phyloP scores from a whole-genome alignment of 2,797 vertebrate genomes.

The Xenopus petersii region DNA sequence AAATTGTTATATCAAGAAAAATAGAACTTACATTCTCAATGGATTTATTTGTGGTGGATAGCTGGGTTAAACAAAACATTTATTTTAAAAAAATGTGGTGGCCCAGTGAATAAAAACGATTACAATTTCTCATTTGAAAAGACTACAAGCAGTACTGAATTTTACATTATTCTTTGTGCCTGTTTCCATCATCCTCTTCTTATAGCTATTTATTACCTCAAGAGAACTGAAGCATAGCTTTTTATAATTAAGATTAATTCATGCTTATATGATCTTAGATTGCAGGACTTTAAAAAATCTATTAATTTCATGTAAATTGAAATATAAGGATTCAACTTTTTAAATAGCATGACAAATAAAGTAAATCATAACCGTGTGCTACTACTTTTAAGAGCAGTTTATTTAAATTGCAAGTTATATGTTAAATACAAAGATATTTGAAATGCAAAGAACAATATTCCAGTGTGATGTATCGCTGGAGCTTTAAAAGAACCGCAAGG shows the following conservation, averaged over 20 bases:
- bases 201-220: conserved; percentile 52
- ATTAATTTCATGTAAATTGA: conserved; percentile 64
- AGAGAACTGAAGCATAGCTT: conserved; percentile 55
- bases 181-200: conserved; percentile 49
- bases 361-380: conserved; percentile 52
- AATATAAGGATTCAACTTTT: conserved; percentile 51
- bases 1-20: no score
- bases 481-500: no score
- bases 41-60: no score
- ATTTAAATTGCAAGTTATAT: conserved; percentile 46
- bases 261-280: conserved; percentile 50
- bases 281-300: conserved; percentile 58
- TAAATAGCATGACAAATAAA: conserved; percentile 57
- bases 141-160: conserved; percentile 16
- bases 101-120: no score
- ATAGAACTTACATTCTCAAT: no score
- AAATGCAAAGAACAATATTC: no score
- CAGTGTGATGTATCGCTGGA: no score
- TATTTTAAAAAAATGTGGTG: no score
- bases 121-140: background rate
- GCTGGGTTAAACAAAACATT: no score
- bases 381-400: conserved; percentile 48
- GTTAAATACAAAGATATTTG: background rate
- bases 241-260: conserved; percentile 62
- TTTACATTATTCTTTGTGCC: conserved; percentile 38